A percentile compares a stretch with the other conserved stretches of the same genome.
Conservation (phyloP, 1,140 invertebrate species). For the Habropoda laboriosa region DNA sequence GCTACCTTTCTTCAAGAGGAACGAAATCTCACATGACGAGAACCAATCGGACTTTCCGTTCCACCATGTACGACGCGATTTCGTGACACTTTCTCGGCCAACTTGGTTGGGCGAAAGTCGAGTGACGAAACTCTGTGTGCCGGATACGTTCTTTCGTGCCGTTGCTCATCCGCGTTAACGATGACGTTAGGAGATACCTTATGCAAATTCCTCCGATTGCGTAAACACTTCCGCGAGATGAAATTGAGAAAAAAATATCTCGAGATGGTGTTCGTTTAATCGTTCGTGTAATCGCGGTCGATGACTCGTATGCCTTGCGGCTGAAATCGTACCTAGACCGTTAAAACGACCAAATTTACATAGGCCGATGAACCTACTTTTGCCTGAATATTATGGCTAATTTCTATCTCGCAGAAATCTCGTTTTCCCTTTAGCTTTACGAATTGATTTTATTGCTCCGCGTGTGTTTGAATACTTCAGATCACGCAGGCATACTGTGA, state of each 20-base stretch:
- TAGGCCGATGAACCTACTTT: not conserved
- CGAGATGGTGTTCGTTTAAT: not conserved
- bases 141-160: constrained; percentile 60
- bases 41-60: constrained; percentile 42
- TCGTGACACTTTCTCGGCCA: constrained; percentile 72
- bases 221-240: constrained; percentile 16
- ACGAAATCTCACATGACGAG: constrained; percentile 10
- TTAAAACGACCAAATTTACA: constrained; percentile 7
- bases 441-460: not conserved
- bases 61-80: constrained; percentile 19
- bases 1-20: not conserved
- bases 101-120: constrained; percentile 72
- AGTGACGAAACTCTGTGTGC: constrained; percentile 70
- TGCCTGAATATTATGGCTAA: not conserved
- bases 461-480: not conserved
- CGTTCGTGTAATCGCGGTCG: not conserved
- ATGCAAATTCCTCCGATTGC: constrained; percentile 47
- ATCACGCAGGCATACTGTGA: not conserved
- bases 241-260: not conserved
- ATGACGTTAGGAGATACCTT: constrained; percentile 41
- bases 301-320: not conserved
- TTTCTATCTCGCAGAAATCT: not conserved
- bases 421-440: not conserved
- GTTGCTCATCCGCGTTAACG: constrained; percentile 36
- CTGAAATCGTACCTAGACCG: not conserved